Conservation (phyloP, 2,113 vertebrate species). For the Phrynosoma platyrhinos region DNA sequence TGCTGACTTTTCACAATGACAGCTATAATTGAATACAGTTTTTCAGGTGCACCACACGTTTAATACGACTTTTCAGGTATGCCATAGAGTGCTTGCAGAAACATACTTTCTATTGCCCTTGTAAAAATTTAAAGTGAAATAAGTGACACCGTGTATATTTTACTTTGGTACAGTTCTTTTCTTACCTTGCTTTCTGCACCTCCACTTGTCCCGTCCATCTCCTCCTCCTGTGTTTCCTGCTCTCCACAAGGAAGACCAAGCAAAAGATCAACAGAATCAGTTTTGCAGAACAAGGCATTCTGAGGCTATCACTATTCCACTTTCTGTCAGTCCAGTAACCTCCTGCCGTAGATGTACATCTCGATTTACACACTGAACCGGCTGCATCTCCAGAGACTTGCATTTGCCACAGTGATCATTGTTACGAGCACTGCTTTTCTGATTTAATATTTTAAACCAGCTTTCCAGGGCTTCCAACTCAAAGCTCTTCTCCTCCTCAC, state of each 20-base stretch:
- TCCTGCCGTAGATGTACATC: constrained; percentile 56
- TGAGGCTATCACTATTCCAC: constrained; percentile 54
- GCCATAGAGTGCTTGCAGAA: not conserved
- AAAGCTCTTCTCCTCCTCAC: constrained; percentile 38
- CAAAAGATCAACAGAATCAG: constrained; percentile 82
- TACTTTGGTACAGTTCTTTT: not conserved
- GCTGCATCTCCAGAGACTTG: constrained; percentile 35
- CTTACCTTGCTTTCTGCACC: constrained; percentile 83
- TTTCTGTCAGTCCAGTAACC: constrained; percentile 72
- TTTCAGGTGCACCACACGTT: not conserved
- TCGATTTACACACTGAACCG: constrained; percentile 70
- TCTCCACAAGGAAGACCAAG: constrained; percentile 80
- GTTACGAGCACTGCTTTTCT: constrained; percentile 32
- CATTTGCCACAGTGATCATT: not conserved
- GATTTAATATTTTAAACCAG: constrained; percentile 45
- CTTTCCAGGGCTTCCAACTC: constrained; percentile 33
- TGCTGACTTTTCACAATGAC: not conserved
- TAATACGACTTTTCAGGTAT: not conserved
- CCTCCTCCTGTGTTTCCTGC: constrained; percentile 83
- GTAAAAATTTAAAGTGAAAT: rapidly evolving
- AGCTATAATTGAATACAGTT: not conserved
- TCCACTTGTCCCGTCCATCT: constrained; percentile 83
- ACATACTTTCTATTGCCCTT: not conserved
- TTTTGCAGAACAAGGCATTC: constrained; percentile 83
- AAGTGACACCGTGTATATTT: not conserved